Evolutionary conservation across 2,888 invertebrate genomes (phyloP).

Genomic region (Malthinus flaveolus): DNA sequence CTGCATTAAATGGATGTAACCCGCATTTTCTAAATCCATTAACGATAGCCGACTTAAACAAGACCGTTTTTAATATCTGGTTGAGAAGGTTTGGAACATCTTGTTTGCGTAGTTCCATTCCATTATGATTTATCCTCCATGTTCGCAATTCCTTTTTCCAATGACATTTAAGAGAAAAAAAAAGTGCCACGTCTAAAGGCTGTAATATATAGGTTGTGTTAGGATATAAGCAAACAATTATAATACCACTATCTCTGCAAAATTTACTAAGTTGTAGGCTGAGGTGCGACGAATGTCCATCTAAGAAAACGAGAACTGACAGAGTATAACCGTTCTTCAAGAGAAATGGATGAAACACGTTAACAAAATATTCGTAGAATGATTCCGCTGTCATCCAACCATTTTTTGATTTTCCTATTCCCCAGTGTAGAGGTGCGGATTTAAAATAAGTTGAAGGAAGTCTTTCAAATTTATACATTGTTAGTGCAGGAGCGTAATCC

Average conservation of each 20-base stretch:
- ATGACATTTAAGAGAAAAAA: slow-evolving; percentile 31
- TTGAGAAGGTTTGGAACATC: slow-evolving; percentile 26
- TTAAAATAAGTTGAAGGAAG: background rate
- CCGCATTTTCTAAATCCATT: slow-evolving; percentile 35
- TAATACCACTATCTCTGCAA: slow-evolving; percentile 34
- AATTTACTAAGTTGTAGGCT: slow-evolving; percentile 33
- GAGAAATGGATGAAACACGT: slow-evolving; percentile 36
- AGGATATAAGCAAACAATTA: slow-evolving; percentile 34
- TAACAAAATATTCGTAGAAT: slow-evolving; percentile 39
- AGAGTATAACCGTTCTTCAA: slow-evolving; percentile 28
- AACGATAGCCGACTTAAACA: no score
- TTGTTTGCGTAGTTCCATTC: slow-evolving; percentile 29
- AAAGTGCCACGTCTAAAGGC: slow-evolving; percentile 34
- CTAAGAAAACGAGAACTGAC: slow-evolving; percentile 38
- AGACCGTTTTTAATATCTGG: slow-evolving; percentile 11
- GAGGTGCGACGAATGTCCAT: slow-evolving; percentile 39
- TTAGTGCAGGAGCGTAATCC: slow-evolving; percentile 32
- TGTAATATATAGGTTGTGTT: slow-evolving; percentile 37
- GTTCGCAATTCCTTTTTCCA: slow-evolving; percentile 30
- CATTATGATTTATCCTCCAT: slow-evolving; percentile 30
- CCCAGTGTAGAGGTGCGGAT: slow-evolving; percentile 34
- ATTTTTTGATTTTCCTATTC: slow-evolving; percentile 37
- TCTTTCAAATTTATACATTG: slow-evolving; percentile 29
- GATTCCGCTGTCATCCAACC: slow-evolving; percentile 39
- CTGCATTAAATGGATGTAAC: slow-evolving; percentile 32